These are phyloP conservation scores for Eolophus roseicapilla DNA, from an alignment of 2,113 vertebrate species.

Conservation along the genomic window DNA sequence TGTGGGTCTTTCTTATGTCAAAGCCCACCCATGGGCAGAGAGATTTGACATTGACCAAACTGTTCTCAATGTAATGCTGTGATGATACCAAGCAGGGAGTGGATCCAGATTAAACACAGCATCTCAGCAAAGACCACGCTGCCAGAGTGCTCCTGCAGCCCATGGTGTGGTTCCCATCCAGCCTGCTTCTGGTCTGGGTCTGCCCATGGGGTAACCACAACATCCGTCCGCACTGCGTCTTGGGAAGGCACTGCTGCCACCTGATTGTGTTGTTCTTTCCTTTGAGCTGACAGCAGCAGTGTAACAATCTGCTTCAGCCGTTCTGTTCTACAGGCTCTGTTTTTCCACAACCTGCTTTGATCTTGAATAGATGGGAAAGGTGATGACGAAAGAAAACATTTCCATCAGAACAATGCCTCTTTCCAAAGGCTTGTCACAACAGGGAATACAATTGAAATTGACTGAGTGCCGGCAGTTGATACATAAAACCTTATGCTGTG, in stretches of 20 bases:
- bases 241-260: background rate
- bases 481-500: background rate
- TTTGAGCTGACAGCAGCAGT: background rate
- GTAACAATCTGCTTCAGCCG: background rate
- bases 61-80: background rate
- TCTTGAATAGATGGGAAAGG: background rate
- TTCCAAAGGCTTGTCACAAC: constrained; percentile 59
- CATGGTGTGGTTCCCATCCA: background rate
- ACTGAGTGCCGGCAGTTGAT: constrained; percentile 14
- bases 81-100: background rate
- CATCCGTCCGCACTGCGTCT: background rate
- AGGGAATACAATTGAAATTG: constrained; percentile 49
- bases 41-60: background rate
- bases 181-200: background rate
- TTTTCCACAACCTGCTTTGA: constrained; percentile 31
- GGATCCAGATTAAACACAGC: background rate
- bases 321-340: background rate
- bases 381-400: constrained; percentile 58
- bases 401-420: constrained; percentile 46
- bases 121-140: fast-evolving
- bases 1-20: background rate
- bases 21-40: background rate
- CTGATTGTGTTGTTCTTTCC: background rate
- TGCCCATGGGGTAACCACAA: background rate
- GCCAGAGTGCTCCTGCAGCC: background rate